Evolutionary conservation across 2,888 invertebrate genomes (phyloP).

Genomic region (Plusia festucae): DNA sequence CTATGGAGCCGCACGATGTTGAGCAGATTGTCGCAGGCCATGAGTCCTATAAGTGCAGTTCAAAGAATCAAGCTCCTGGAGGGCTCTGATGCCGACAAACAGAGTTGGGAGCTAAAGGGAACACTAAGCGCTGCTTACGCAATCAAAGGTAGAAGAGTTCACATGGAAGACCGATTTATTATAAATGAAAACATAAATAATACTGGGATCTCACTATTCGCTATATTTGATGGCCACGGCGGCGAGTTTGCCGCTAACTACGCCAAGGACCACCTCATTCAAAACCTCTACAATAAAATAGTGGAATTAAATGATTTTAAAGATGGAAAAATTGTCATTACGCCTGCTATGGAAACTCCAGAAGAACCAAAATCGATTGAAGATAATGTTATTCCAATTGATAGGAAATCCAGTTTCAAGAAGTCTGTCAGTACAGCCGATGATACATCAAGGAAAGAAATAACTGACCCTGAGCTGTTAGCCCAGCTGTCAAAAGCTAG

Average conservation of each 20-base stretch:
- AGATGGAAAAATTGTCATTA: slow-evolving; percentile 86
- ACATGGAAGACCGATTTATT: slow-evolving; percentile 98
- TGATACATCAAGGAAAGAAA: slow-evolving; percentile 89
- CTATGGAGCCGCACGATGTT: slow-evolving; percentile 94
- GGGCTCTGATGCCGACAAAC: slow-evolving; percentile 87
- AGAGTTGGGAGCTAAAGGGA: slow-evolving; percentile 94
- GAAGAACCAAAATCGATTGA: slow-evolving; percentile 84
- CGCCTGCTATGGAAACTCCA: slow-evolving; percentile 72
- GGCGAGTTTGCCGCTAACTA: slow-evolving; percentile 98
- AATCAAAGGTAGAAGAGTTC: slow-evolving; percentile 95
- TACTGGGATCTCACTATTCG: slow-evolving; percentile 96
- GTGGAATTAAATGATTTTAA: slow-evolving; percentile 92
- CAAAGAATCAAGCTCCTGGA: slow-evolving; percentile 89
- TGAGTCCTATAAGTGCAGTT: slow-evolving; percentile 90
- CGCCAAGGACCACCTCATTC: slow-evolving; percentile 96
- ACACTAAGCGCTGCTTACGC: slow-evolving; percentile 95
- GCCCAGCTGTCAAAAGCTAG: slow-evolving; percentile 91
- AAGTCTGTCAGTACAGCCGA: slow-evolving; percentile 91
- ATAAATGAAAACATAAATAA: slow-evolving; percentile 95
- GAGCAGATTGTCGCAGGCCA: slow-evolving; percentile 91
- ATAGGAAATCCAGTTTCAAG: slow-evolving; percentile 91
- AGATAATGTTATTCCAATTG: slow-evolving; percentile 74
- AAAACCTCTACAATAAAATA: slow-evolving; percentile 93
- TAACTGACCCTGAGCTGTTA: slow-evolving; percentile 92
- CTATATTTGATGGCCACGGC: slow-evolving; percentile 98